Conservation (phyloP, 2,797 vertebrate genomes). For the Gila robusta region DNA sequence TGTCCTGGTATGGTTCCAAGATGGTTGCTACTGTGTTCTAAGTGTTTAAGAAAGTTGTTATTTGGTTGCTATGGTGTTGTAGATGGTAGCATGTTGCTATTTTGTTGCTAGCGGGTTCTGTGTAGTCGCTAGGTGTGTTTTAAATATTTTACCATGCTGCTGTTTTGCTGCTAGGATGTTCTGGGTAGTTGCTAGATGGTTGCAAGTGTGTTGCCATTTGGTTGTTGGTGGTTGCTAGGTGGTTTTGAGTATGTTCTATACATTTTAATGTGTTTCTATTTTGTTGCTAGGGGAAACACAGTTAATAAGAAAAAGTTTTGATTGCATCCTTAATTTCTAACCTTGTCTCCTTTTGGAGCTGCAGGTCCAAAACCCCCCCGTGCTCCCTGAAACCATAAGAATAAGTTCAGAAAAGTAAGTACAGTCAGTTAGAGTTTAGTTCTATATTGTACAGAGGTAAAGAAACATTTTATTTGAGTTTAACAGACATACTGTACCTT, state of each 20-base stretch:
- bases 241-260: background rate
- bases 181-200: background rate
- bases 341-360: constrained; percentile 59
- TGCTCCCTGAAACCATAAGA: constrained; percentile 52
- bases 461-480: background rate
- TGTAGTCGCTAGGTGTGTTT: too few species aligned
- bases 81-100: too few species aligned
- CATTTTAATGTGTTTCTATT: background rate
- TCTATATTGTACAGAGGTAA: background rate
- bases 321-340: background rate
- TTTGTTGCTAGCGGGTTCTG: too few species aligned
- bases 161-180: background rate
- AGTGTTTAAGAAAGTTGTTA: too few species aligned
- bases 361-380: constrained; percentile 45
- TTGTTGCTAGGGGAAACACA: background rate
- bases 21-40: too few species aligned
- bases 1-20: too few species aligned
- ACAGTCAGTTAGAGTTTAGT: background rate
- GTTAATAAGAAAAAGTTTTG: background rate
- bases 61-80: too few species aligned
- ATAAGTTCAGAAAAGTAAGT: background rate
- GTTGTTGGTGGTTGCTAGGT: background rate
- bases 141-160: too few species aligned
- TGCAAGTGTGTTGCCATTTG: background rate
- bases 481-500: constrained; percentile 46